These are phyloP conservation scores for Craseonycteris thonglongyai DNA, from an alignment of 2,113 vertebrate genomes.

Conservation along the genomic window DNA sequence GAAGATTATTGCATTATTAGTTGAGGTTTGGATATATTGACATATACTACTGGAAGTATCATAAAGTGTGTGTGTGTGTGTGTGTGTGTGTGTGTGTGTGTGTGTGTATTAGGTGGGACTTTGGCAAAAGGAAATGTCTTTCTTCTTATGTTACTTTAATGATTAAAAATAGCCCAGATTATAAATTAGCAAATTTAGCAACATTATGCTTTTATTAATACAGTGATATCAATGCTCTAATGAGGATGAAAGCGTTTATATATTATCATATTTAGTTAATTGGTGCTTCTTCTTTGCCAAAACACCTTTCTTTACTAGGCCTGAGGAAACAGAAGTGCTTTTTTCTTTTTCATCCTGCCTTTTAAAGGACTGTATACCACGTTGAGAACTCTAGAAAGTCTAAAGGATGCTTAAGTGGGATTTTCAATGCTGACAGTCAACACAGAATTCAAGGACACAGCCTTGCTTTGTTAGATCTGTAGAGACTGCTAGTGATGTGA, in stretches of 20 bases:
- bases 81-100: neutral
- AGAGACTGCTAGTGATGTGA: neutral
- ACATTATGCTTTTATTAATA: neutral
- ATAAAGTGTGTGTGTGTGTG: neutral
- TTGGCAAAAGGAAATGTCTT: neutral
- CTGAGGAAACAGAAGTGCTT: neutral
- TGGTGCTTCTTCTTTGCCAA: neutral
- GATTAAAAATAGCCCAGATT: neutral
- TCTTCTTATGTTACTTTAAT: neutral
- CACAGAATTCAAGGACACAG: neutral
- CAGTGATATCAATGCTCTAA: neutral
- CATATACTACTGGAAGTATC: neutral
- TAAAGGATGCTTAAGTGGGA: neutral
- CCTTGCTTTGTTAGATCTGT: neutral
- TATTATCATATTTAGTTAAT: neutral
- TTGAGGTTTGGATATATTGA: neutral
- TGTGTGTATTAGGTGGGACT: neutral
- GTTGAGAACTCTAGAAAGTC: neutral
- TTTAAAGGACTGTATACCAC: neutral
- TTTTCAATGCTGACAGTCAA: neutral
- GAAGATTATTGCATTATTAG: neutral
- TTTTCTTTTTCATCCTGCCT: neutral
- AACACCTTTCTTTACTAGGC: neutral
- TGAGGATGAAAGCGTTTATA: neutral
- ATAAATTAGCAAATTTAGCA: neutral